Percentiles rank a stretch among this genome's conserved stretches.
Conservation (phyloP, 92 coral and sea anemone species). For the Epizoanthus fatuus region DNA sequence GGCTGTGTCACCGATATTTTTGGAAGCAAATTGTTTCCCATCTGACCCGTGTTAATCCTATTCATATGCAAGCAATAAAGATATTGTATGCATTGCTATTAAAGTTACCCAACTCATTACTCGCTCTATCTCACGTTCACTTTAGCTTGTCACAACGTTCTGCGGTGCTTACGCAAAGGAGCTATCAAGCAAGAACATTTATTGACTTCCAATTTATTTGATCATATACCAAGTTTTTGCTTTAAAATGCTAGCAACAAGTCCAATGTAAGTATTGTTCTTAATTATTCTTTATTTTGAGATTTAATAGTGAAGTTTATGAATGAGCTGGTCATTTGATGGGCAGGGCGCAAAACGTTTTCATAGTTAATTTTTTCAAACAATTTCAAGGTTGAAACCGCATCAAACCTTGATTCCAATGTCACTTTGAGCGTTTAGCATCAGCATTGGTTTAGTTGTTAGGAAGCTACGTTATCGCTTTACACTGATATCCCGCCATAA, state of each 20-base stretch:
- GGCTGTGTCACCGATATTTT: slow-evolving; percentile 46
- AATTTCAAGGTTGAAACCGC: background rate
- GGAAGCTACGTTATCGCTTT: background rate
- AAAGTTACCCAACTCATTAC: background rate
- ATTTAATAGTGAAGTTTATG: background rate
- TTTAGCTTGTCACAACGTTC: background rate
- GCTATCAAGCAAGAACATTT: background rate
- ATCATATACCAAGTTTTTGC: background rate
- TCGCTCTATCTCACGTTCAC: background rate
- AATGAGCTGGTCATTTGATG: slow-evolving; percentile 35
- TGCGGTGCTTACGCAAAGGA: no score
- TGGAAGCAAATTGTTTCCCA: slow-evolving; percentile 59
- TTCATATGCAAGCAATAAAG: slow-evolving; percentile 71
- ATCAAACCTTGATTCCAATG: background rate
- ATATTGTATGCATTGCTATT: slow-evolving; percentile 20
- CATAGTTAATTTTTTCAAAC: background rate
- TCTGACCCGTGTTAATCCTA: slow-evolving; percentile 60
- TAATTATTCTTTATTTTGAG: background rate
- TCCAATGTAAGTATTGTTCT: slow-evolving; percentile 30
- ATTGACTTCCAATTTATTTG: background rate
- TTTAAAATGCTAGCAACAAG: slow-evolving; percentile 32
- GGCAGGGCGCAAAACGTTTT: background rate
- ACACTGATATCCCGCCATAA: slow-evolving; percentile 26
- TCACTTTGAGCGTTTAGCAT: background rate
- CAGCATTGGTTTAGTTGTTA: background rate